Conservation (phyloP, 2,888 invertebrate species). For the Mimumesa dahlbomi region DNA sequence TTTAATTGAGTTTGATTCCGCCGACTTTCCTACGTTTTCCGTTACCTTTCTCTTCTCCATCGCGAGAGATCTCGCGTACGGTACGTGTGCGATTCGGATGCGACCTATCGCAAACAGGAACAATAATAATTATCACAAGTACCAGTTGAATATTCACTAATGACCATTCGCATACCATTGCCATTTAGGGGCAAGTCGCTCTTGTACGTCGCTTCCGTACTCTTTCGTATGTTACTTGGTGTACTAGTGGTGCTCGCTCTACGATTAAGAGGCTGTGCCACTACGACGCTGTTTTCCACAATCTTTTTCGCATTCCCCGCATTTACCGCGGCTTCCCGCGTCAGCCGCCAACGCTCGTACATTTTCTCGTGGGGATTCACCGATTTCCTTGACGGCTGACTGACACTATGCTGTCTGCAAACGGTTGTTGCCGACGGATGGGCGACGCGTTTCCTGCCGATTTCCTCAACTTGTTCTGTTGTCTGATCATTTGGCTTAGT, state of each 20-base stretch:
- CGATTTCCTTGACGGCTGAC: conserved; percentile 67
- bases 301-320: conserved; percentile 59
- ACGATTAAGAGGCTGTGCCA: background rate
- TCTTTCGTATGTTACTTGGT: conserved; percentile 1
- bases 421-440: conserved; percentile 81
- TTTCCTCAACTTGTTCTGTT: too few species aligned
- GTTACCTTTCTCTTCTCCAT: conserved; percentile 86
- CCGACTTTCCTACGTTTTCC: conserved; percentile 80
- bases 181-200: conserved; percentile 70
- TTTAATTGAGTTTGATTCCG: conserved; percentile 69
- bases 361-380: conserved; percentile 74
- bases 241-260: background rate
- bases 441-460: conserved; percentile 87
- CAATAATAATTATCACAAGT: too few species aligned
- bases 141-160: too few species aligned
- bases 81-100: conserved; percentile 88
- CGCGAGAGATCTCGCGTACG: conserved; percentile 87
- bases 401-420: conserved; percentile 64
- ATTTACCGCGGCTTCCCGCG: conserved; percentile 72
- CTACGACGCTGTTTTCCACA: too few species aligned
- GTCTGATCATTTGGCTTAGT: conserved; percentile 62
- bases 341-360: conserved; percentile 77
- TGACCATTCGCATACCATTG: conserved; percentile 61
- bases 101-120: conserved; percentile 66
- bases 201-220: conserved; percentile 30